These are phyloP conservation scores for Caretta caretta DNA, from an alignment of 2,113 vertebrate species.

Conservation along the genomic window DNA sequence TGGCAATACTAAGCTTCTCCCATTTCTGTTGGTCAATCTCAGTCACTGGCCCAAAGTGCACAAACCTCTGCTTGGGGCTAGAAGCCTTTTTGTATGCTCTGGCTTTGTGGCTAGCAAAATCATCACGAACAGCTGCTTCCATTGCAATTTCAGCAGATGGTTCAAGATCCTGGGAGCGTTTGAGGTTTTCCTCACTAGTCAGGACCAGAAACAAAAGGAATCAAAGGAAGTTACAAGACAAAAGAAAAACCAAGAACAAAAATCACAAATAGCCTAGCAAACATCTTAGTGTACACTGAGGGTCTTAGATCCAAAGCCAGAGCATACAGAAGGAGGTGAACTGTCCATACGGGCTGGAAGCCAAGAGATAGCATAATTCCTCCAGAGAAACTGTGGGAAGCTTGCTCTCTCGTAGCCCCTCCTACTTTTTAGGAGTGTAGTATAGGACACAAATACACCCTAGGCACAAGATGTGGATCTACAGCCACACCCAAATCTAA, in stretches of 20 bases:
- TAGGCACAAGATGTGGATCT: background rate
- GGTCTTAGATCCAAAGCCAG: background rate
- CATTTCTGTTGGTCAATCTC: slow-evolving; percentile 89
- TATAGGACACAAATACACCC: fast-evolving
- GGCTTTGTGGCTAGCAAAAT: slow-evolving; percentile 82
- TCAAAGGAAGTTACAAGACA: slow-evolving; percentile 33
- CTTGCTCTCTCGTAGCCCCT: background rate
- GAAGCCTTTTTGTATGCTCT: slow-evolving; percentile 80
- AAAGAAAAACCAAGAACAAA: background rate
- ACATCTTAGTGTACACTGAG: background rate
- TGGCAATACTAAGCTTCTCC: slow-evolving; percentile 85
- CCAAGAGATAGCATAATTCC: background rate
- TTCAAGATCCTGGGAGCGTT: slow-evolving; percentile 25
- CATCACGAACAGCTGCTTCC: slow-evolving; percentile 77
- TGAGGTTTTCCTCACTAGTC: slow-evolving; percentile 72
- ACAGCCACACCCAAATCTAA: fast-evolving
- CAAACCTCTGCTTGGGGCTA: slow-evolving; percentile 83
- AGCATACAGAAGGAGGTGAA: background rate
- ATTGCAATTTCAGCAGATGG: slow-evolving; percentile 75
- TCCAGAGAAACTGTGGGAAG: background rate
- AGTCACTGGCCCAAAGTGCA: slow-evolving; percentile 95
- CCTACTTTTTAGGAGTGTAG: background rate
- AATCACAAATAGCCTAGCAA: background rate
- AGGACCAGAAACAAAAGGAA: slow-evolving; percentile 69
- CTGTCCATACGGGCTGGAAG: background rate